Conservation (phyloP, 2,797 vertebrate genomes). For the Buceros bicornis region DNA sequence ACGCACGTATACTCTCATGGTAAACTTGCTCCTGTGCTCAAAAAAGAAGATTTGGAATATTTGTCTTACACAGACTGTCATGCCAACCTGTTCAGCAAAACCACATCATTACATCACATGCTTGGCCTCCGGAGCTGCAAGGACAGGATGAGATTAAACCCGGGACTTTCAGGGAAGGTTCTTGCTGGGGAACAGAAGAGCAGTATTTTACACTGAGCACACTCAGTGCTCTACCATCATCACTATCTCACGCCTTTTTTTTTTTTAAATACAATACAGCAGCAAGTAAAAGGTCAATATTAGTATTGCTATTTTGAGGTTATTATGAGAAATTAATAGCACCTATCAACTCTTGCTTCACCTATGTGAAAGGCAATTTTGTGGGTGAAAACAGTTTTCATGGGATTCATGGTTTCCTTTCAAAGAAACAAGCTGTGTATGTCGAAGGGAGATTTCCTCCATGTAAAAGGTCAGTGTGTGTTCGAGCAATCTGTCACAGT, state of each 20-base stretch:
- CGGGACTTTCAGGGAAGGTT: background rate
- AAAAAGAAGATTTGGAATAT: background rate
- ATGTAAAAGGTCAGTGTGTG: background rate
- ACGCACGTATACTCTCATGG: background rate
- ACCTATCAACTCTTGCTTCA: background rate
- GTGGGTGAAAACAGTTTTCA: background rate
- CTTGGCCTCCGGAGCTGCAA: background rate
- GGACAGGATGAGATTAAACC: background rate
- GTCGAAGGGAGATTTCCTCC: slow-evolving; percentile 5
- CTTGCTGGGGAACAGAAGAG: background rate
- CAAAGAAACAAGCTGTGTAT: slow-evolving; percentile 24
- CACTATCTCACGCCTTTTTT: background rate
- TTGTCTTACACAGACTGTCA: background rate
- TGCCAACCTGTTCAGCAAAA: background rate
- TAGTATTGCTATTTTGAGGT: background rate
- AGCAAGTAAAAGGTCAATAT: background rate
- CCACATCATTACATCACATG: background rate
- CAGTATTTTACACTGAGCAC: background rate
- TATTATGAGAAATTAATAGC: background rate
- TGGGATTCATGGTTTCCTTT: background rate
- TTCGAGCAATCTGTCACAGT: background rate
- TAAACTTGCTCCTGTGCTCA: background rate
- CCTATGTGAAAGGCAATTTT: background rate
- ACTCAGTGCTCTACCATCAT: background rate
- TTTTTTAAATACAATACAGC: background rate